Base-by-base conservation (phyloP, 2,113 vertebrate species). In the Porphyrio hochstetteri region DNA sequence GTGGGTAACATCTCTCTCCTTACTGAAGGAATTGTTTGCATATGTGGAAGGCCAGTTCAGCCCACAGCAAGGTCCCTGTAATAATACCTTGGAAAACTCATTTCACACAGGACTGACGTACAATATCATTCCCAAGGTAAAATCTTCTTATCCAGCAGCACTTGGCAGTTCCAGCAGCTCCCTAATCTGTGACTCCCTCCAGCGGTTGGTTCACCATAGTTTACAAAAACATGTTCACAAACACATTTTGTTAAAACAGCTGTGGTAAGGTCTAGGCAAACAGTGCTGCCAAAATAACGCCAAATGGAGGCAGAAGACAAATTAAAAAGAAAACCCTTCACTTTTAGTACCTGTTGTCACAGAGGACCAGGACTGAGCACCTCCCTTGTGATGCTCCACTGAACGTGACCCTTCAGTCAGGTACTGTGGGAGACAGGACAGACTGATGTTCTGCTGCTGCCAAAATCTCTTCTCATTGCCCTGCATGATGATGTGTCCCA, bases 151-250 rank as follows among this genome's bases (percentile, higher is more conserved):
- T 57, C 60, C 31, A 76, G 71, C 42, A 52, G 86, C 55, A 28
- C 7, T 5, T 69, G 57, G 57, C 31, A 28, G 40, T n/a, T 91
- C 36, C 57, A 82, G 77, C 86, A 91, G 86, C 95, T 96, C 69
- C 77, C 92, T 95, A 92, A 96, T 38, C 93, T 86, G 92, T 68
- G 92, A 95, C 95, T 96, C 95, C 96, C 95, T 93, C 96, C 96
- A 93, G 93, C 11, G 91, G 92, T 4, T 83, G 67, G 86, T 94
- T 90, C 91, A 69, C 40, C 50, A 40, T 80, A 40, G 76, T 68
- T 86, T 88, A 80, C 40, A 70, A 79, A 46, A 53, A 0, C 8
- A 35, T 13, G 29, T 60, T 96, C 84, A 82, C 33, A 83, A 78
- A 70, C 4, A 40, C 6, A 2, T 48, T 48, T 48, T 48, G 9